Evolutionary conservation across 2,113 vertebrate species (phyloP), one percentile per base, ranked within the genome.

Genomic region (Silurus meridionalis): DNA sequence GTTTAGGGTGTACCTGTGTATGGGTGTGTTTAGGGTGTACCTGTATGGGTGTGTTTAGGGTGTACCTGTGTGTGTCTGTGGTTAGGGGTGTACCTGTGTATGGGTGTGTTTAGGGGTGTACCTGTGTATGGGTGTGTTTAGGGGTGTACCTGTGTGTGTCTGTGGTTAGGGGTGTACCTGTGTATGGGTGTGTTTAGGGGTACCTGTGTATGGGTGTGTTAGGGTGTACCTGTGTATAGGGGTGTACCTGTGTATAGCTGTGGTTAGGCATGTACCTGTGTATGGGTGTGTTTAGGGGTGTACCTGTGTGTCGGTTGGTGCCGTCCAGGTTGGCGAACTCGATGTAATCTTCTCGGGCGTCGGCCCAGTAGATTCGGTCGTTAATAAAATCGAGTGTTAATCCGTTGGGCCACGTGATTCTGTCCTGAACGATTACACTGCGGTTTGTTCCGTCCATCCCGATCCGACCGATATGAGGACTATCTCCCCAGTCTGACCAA

Each of bases 401-500:
- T 60, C 98, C 98, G 0, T 99, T 99, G 85, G 98, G 98, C 98
- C 98, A 99, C 0, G 97, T 99, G 89, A 99, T 99, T 91, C 96
- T 97, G 78, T 96, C 96, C 90, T 98, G 94, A 0, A 99, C 92
- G 0, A 99, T 97, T 88, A 97, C 93, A 0, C 96, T 97, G 88
- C 97, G 95, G 90, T 97, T 95, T 63, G 95, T 96, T 83, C 97
- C 95, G 0, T 99, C 98, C 98, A 99, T 99, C 86, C 98, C 98
- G 0, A 99, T 97, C 83, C 97, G 96, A 48, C 98, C 98, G 0
- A 99, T 99, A 87, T 99, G 96, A 0, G 98, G 98, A 90, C 96
- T 96, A 89, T 99, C 98, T 0, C 98, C 98, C 98, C 98, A 99
- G 94, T 99, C 98, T 0, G 98, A 98, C 98, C 98, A 99, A 92